Conservation (phyloP, 2,797 vertebrate species). For the Pitangus sulphuratus region DNA sequence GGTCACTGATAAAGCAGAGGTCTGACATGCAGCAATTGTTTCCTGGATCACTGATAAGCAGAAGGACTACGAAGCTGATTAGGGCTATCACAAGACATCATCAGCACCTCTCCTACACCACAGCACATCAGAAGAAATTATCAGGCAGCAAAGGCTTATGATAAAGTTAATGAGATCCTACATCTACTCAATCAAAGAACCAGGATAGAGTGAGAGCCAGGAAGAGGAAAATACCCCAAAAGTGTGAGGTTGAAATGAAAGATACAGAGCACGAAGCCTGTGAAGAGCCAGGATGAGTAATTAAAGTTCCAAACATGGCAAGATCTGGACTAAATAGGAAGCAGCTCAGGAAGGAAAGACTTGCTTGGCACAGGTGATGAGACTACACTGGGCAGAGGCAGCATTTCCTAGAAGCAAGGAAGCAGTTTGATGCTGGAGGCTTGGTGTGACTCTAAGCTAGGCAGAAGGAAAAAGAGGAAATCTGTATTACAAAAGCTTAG, state of each 20-base stretch:
- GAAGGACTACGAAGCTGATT: neutral
- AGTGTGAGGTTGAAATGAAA: neutral
- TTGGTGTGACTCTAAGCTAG: neutral
- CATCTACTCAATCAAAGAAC: neutral
- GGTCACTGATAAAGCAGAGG: neutral
- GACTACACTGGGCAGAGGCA: neutral
- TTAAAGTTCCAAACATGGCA: neutral
- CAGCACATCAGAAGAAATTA: conserved; percentile 13
- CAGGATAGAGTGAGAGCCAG: neutral
- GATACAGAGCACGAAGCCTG: neutral
- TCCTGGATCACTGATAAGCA: neutral
- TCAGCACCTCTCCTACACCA: neutral
- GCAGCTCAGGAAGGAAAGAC: neutral
- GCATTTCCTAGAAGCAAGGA: neutral
- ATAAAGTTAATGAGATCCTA: neutral
- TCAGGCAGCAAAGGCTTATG: neutral
- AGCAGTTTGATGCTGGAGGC: neutral
- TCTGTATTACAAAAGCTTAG: neutral
- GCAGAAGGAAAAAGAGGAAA: neutral
- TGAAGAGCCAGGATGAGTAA: neutral
- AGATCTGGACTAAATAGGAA: neutral
- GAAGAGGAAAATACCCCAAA: neutral
- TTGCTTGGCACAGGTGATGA: neutral
- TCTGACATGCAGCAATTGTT: neutral
- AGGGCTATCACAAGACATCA: conserved; percentile 10